Percentiles rank a stretch among this genome's conserved stretches.
These are phyloP conservation scores for Sphaerophoria rueppellii DNA, from an alignment of 2,888 invertebrate genomes.

Conservation along the genomic window DNA sequence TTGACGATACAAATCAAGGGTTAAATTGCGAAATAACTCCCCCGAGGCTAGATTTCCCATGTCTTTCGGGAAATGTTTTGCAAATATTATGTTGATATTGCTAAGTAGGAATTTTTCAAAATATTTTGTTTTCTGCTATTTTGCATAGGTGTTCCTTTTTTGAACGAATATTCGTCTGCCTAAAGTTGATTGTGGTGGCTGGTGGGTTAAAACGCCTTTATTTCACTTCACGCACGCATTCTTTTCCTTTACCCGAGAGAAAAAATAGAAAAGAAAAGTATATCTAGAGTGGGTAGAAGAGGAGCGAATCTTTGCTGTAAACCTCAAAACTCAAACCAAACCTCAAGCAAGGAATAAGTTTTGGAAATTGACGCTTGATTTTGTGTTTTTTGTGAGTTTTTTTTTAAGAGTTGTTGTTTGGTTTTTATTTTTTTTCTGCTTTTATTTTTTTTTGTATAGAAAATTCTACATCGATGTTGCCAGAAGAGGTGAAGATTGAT, in stretches of 20 bases:
- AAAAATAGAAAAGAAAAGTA: not conserved
- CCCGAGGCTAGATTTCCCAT: slow-evolving; percentile 24
- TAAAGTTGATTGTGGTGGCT: slow-evolving; percentile 26
- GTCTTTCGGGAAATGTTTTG: slow-evolving; percentile 51
- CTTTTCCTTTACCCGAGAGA: slow-evolving; percentile 9
- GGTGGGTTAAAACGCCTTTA: slow-evolving; percentile 32
- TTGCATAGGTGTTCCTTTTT: not conserved
- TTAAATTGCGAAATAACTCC: slow-evolving; percentile 41
- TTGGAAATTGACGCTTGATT: slow-evolving; percentile 50
- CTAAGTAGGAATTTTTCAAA: slow-evolving; percentile 35
- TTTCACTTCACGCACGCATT: slow-evolving; percentile 30
- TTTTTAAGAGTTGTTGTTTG: slow-evolving; percentile 19
- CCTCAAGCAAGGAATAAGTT: slow-evolving; percentile 25
- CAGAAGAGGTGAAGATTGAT: slow-evolving; percentile 50
- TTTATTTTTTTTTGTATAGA: slow-evolving; percentile 11
- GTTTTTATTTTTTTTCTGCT: slow-evolving; percentile 10
- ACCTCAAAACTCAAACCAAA: not conserved
- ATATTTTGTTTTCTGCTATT: slow-evolving; percentile 20
- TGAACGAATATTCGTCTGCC: slow-evolving; percentile 31
- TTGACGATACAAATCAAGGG: slow-evolving; percentile 55
- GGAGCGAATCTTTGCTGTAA: slow-evolving; percentile 30
- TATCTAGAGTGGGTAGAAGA: not conserved
- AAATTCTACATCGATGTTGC: slow-evolving; percentile 29
- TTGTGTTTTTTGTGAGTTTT: slow-evolving; percentile 45
- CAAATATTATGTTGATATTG: slow-evolving; percentile 42